Evolutionary conservation across 2,797 vertebrate genomes (phyloP), one percentile per base, ranked within the genome.

Genomic region (Lagocephalus sceleratus): DNA sequence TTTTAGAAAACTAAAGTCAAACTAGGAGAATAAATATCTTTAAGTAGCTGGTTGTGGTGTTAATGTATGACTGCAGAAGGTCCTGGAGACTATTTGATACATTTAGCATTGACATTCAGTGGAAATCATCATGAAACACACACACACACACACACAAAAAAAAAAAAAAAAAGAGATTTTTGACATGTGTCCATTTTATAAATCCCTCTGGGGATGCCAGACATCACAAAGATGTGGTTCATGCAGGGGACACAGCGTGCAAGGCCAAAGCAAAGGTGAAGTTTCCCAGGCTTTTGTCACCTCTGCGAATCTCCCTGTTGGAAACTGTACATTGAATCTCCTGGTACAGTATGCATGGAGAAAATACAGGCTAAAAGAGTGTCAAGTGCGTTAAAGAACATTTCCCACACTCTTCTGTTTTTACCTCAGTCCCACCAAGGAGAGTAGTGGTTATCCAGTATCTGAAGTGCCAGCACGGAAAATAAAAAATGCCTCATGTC

Each of bases 401-500:
- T 83, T 83, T 85, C 81, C 80, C 57, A 76, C 46, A 64, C 65
- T 53, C 59, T 59, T 57, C 52, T 59, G 63, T 57, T 68, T 73
- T 76, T 77, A 69, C 73, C 60, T 59, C 56, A 43, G 74, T 48
- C 29, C 49, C 66, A 59, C 48, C 72, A 54, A 68, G 53, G 47
- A 79, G 70, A 76, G 57, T 26, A 57, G 68, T 69, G 68, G 73
- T 79, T 73, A 68, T 81, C 67, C 62, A 21, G 52, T 76, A 68
- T 80, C 80, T 79, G 60, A 79, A 84, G 81, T 69, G 57, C 61
- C 59, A 56, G 74, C 71, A 25, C 66, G 75, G 65, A 51, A 82
- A 83, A 78, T 86, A 87, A 88, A 84, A 87, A 89, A 87, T 84
- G 82, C 72, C 69, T 85, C 73, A 83, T 84, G 77, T 84, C 82